Evolutionary conservation across 1,140 invertebrate species (phyloP).

Genomic region (Drosophila ananassae): DNA sequence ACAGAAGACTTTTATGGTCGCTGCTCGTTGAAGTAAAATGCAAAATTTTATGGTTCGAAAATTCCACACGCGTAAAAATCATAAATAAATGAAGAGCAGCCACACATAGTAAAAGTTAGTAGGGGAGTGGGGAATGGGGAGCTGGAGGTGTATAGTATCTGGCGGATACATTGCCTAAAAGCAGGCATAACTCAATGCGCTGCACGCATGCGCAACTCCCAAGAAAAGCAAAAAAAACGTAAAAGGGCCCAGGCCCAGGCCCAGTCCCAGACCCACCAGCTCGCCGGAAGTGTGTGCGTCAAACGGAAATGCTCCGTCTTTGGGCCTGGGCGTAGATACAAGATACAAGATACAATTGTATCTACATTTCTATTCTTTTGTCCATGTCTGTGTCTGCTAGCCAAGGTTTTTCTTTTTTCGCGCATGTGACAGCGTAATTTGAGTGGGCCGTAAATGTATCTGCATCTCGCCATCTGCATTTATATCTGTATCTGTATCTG

Average conservation of each 20-base stretch:
- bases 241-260: constrained; percentile 34
- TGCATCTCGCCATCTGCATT: constrained; percentile 49
- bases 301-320: constrained; percentile 69
- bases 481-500: constrained; percentile 26
- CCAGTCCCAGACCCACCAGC: not conserved
- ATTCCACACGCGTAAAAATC: constrained; percentile 71
- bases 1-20: constrained; percentile 55
- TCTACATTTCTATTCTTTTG: constrained; percentile 51
- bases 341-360: constrained; percentile 41
- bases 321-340: constrained; percentile 54
- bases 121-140: not conserved
- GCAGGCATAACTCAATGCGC: constrained; percentile 56
- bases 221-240: not conserved
- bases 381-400: not conserved
- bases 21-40: constrained; percentile 62
- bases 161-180: constrained; percentile 43
- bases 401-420: constrained; percentile 33
- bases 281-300: constrained; percentile 51
- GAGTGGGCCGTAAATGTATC: constrained; percentile 70
- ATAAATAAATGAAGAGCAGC: constrained; percentile 78
- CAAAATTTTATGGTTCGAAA: constrained; percentile 72
- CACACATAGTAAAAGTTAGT: constrained; percentile 63
- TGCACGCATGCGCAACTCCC: constrained; percentile 51
- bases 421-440: constrained; percentile 62
- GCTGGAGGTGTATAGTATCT: constrained; percentile 22